A percentile compares a stretch with the other conserved stretches of the same genome.
phyloP scores from a whole-genome alignment of 2,113 vertebrate genomes.

The Rhinichthys klamathensis region DNA sequence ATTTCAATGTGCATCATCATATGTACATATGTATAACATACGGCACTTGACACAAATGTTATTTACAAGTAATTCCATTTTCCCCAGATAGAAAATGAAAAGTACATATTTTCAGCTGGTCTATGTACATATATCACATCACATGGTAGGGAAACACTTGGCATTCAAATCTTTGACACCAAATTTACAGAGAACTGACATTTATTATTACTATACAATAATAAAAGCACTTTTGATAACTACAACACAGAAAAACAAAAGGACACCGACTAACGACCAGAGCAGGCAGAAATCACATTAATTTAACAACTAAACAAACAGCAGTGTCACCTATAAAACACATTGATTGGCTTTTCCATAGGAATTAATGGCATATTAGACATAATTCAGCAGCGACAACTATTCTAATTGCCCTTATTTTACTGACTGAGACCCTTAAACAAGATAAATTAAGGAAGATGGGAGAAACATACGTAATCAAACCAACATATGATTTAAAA shows the following conservation, averaged over 20 bases:
- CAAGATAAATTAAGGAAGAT: slow-evolving; percentile 33
- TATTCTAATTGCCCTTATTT: slow-evolving; percentile 24
- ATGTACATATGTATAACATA: slow-evolving; percentile 69
- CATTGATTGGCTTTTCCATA: slow-evolving; percentile 17
- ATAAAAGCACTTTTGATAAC: slow-evolving; percentile 5
- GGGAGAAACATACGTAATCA: neutral
- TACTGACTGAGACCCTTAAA: slow-evolving; percentile 40
- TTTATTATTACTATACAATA: neutral
- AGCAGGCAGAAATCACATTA: neutral
- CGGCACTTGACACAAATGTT: slow-evolving; percentile 58
- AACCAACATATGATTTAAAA: slow-evolving; percentile 46
- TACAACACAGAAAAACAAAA: neutral
- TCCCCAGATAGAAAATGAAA: slow-evolving; percentile 59
- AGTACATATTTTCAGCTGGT: neutral
- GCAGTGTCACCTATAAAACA: slow-evolving; percentile 10
- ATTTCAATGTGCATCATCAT: slow-evolving; percentile 19
- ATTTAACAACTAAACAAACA: neutral
- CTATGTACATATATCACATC: slow-evolving; percentile 6
- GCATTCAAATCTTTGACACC: slow-evolving; percentile 18
- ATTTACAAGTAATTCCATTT: slow-evolving; percentile 56
- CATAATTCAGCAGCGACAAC: slow-evolving; percentile 18
- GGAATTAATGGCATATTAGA: slow-evolving; percentile 41
- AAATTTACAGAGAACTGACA: neutral
- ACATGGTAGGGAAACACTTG: neutral
- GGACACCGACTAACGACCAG: neutral